Evolutionary conservation across 92 coral and sea anemone species (phyloP).

Genomic region (Nematostella vectensis): DNA sequence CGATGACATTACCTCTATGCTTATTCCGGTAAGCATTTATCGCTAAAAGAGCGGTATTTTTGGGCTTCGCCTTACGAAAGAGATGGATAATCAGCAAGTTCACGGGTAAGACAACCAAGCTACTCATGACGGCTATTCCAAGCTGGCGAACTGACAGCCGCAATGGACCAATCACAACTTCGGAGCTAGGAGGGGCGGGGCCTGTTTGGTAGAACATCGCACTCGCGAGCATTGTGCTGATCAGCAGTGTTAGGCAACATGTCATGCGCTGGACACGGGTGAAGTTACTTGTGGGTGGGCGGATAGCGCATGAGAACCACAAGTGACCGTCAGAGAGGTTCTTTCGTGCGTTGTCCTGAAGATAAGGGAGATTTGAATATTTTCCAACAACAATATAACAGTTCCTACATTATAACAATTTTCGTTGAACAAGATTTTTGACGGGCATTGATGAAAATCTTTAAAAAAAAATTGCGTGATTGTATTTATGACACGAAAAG

Average conservation of each 20-base stretch:
- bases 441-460: too few species aligned
- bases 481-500: too few species aligned
- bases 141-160: conserved; percentile 66
- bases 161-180: conserved; percentile 61
- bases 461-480: too few species aligned
- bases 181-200: conserved; percentile 25
- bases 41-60: conserved; percentile 3
- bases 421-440: too few species aligned
- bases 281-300: conserved; percentile 74
- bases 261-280: conserved; percentile 85
- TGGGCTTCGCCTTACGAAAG: conserved; percentile 69
- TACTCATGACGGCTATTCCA: conserved; percentile 58
- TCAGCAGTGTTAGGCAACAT: conserved; percentile 68
- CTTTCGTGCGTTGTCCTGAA: conserved; percentile 61
- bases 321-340: conserved; percentile 79
- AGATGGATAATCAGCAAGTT: conserved; percentile 52
- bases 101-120: conserved; percentile 74
- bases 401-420: too few species aligned
- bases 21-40: background rate
- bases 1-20: background rate
- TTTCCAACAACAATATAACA: too few species aligned
- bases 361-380: too few species aligned
- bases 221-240: conserved; percentile 76
- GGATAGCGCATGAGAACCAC: conserved; percentile 69
- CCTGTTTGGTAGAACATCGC: conserved; percentile 81